Base-by-base conservation (phyloP, 2,888 invertebrate species). In the Phlogophora meticulosa region DNA sequence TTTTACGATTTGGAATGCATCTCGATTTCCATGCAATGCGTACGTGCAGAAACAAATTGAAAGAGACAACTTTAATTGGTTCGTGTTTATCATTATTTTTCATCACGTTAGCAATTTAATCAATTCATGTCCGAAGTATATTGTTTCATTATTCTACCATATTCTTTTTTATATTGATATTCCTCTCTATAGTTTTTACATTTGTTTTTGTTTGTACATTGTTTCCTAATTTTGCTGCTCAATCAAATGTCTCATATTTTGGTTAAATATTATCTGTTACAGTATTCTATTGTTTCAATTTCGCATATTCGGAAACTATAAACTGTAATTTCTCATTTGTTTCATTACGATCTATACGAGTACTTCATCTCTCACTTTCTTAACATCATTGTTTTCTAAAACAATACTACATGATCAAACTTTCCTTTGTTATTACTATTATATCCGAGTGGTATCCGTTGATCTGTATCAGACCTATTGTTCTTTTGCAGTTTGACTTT, bases 381-480 rank as follows among this genome's bases (percentile, higher is more conserved):
- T 22, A 45, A 36, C 34, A 24, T 49, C 32, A 53, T 71, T 71
- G 75, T 71, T 75, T 75, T 45, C 43, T 34, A 34, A 55, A 74
- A 71, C 75, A 75, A 71, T 67, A 43, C 34, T 17, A 34, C 46
- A 32, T 70, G 20, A 24, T 32, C 32, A 56, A 40, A 56, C 34
- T 17, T 56, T 56, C 42, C 51, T 62, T 76, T 51, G 55, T 46
- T 59, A 11, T 61, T 38, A 20, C 36, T 43, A 32, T 13, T 53
- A 48, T 15, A 55, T 24, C 10, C 10, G 20, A 42, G 17, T 46
- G 38, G 10, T 17, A 67, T 57, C 17, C 45, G 40, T 22, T 74
- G 38, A 32, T 48, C 9, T 43, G 32, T 32, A 60, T 36, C 49
- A 24, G 20, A 11, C n/a, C 43, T 56, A 61, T 76, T 76, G 62